phyloP scores from a whole-genome alignment of 2,113 vertebrate species.

The Plestiodon gilberti region DNA sequence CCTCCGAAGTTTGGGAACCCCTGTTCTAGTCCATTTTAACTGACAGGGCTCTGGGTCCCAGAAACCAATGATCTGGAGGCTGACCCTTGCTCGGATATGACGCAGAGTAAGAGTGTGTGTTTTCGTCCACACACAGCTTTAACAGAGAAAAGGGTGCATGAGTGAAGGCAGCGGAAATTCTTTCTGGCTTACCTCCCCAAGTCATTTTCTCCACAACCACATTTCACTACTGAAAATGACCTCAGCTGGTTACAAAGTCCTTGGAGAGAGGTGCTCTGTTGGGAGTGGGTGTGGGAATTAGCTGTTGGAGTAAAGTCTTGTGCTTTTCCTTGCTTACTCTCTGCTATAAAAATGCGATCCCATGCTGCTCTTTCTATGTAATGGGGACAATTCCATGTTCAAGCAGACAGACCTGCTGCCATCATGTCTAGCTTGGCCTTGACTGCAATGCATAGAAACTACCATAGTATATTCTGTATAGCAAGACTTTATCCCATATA shows the following conservation, averaged over 20 bases:
- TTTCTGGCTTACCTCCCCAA: background rate
- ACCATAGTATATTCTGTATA: slow-evolving; percentile 37
- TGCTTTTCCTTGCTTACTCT: background rate
- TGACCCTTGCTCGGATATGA: no score
- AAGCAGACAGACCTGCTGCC: background rate
- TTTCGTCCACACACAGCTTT: no score
- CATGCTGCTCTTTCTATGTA: background rate
- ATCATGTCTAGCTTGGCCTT: background rate
- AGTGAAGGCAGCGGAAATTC: no score
- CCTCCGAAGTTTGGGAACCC: no score
- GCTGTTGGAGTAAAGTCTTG: no score
- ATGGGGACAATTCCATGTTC: background rate
- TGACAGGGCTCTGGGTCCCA: no score
- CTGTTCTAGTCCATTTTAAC: no score
- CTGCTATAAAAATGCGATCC: background rate
- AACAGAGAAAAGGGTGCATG: background rate
- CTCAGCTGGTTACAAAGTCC: background rate
- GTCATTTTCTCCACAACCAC: background rate
- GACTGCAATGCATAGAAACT: slow-evolving; percentile 40
- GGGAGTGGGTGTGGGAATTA: no score
- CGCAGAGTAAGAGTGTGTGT: no score
- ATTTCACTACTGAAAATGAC: background rate
- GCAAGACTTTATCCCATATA: slow-evolving; percentile 25
- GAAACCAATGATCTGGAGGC: no score
- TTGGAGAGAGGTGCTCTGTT: no score